These are phyloP conservation scores for Epinotia bilunana DNA, from an alignment of 2,888 invertebrate genomes.

Conservation along the genomic window DNA sequence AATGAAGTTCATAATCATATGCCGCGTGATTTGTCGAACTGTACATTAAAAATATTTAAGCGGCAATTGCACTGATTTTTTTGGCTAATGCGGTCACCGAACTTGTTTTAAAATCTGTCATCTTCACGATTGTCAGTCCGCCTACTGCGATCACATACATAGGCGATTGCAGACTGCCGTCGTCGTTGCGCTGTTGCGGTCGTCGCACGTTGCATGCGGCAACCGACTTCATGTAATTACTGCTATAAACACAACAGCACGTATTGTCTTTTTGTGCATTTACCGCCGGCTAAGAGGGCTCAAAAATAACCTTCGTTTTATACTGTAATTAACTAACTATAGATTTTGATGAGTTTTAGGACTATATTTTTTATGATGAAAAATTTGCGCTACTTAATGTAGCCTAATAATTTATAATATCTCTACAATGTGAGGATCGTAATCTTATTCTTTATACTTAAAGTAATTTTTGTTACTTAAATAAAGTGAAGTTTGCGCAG, in stretches of 20 bases:
- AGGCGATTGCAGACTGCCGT: no score
- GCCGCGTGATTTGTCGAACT: conserved; percentile 1
- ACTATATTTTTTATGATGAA: not conserved
- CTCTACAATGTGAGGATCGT: not conserved
- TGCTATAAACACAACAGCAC: no score
- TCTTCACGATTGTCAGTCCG: no score
- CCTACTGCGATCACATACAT: no score
- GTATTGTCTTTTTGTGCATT: not conserved
- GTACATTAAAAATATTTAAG: not conserved
- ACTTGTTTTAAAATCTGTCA: no score
- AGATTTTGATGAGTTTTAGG: not conserved
- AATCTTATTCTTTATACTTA: not conserved
- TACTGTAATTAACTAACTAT: not conserved
- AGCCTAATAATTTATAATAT: not conserved
- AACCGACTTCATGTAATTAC: no score
- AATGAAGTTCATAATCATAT: conserved; percentile 47
- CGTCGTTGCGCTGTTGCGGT: no score
- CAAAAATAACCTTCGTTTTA: not conserved
- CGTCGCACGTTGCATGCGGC: no score
- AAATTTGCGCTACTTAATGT: not conserved
- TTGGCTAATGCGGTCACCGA: no score
- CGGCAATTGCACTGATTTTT: no score
- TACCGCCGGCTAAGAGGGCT: not conserved
- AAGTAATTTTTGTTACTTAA: not conserved
- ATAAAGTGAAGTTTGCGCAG: not conserved